These are phyloP conservation scores for Pentalonia nigronervosa DNA, from an alignment of 1,140 invertebrate species.

Conservation along the genomic window DNA sequence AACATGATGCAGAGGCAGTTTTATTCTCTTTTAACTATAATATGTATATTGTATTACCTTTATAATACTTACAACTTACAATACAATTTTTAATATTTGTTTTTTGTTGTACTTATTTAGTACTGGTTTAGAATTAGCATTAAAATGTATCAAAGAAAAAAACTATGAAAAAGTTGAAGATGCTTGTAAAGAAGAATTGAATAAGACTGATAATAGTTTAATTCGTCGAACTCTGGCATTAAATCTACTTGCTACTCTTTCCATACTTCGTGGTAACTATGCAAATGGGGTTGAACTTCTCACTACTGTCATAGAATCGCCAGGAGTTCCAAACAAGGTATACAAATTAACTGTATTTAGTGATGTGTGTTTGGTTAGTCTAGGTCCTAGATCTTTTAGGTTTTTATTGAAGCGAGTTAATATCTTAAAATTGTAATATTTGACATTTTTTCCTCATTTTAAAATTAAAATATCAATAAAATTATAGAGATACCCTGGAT, in stretches of 20 bases:
- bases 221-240: constrained; percentile 72
- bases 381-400: no score
- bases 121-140: constrained; percentile 73
- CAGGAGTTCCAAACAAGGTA: constrained; percentile 68
- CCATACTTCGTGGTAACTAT: constrained; percentile 77
- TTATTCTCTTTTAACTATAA: no score
- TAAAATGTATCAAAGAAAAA: constrained; percentile 72
- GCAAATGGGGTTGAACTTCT: constrained; percentile 78
- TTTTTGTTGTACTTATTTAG: constrained; percentile 54
- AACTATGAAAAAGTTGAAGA: constrained; percentile 81
- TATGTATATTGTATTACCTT: neutral
- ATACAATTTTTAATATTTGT: neutral
- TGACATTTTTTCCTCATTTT: no score
- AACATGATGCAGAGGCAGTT: no score
- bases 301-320: constrained; percentile 69
- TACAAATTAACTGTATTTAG: neutral
- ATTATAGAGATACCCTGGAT: no score
- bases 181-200: constrained; percentile 83
- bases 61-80: neutral
- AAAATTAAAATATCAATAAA: no score
- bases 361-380: no score
- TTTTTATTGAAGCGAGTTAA: no score
- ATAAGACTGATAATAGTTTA: constrained; percentile 67
- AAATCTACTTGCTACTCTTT: constrained; percentile 83
- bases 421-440: no score